Percentiles rank a stretch among this genome's conserved stretches.
Conservation (phyloP, 2,113 vertebrate species). For the Toxotes jaculatrix region DNA sequence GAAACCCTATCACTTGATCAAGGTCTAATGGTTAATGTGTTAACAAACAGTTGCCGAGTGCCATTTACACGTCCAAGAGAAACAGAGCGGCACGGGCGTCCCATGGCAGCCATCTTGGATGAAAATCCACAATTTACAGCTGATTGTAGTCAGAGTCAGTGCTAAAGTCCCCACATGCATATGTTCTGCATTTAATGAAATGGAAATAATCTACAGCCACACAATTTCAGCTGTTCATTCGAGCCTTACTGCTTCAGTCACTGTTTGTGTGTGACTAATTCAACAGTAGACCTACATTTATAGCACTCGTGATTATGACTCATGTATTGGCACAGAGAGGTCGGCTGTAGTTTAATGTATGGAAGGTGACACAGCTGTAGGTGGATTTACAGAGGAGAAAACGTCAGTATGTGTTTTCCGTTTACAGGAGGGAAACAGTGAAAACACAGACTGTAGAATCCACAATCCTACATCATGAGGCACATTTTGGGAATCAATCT, state of each 20-base stretch:
- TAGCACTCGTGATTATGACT: neutral
- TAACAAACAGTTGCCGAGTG: neutral
- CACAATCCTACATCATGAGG: neutral
- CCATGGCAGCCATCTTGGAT: too few species aligned
- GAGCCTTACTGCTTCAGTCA: neutral
- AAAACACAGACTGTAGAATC: too few species aligned
- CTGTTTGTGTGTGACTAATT: neutral
- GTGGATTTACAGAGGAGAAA: neutral
- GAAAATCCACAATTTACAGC: too few species aligned
- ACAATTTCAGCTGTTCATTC: neutral
- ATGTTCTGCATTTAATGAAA: neutral
- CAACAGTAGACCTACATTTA: too few species aligned
- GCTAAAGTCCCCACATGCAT: neutral
- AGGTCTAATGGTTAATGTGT: neutral
- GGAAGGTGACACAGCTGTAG: neutral
- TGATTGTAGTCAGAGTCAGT: neutral
- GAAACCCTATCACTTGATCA: too few species aligned
- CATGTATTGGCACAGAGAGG: neutral
- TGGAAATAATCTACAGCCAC: neutral
- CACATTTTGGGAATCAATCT: neutral
- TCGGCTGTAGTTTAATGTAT: neutral
- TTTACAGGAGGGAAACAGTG: too few species aligned
- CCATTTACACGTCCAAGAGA: neutral
- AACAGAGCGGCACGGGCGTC: too few species aligned
- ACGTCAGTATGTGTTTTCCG: neutral